Conservation (phyloP, 2,888 invertebrate genomes). For the Polietes domitor region DNA sequence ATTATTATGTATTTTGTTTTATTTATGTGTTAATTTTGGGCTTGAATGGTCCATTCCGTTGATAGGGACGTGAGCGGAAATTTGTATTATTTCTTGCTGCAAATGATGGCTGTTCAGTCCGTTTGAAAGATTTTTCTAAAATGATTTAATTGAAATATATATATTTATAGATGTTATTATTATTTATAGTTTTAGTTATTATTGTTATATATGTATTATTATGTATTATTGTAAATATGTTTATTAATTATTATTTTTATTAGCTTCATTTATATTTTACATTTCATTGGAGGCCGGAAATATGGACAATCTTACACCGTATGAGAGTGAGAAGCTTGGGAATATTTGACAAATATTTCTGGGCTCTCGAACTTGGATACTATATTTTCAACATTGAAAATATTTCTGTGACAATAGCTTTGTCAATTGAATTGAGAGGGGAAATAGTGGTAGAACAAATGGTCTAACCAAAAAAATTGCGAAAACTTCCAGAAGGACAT, state of each 20-base stretch:
- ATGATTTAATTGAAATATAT: background rate
- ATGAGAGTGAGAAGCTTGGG: background rate
- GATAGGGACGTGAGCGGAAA: background rate
- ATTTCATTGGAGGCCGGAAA: background rate
- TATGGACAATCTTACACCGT: background rate
- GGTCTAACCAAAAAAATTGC: too few relatives aligned
- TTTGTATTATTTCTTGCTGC: constrained; percentile 15
- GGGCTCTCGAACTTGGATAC: too few relatives aligned
- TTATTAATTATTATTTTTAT: background rate
- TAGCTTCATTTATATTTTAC: background rate
- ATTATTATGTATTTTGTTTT: background rate
- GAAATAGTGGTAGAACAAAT: too few relatives aligned
- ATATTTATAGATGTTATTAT: background rate
- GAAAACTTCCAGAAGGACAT: too few relatives aligned
- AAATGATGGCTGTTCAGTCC: background rate
- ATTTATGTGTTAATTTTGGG: background rate
- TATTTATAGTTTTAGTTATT: background rate
- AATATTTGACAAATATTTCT: too few relatives aligned
- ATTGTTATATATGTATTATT: too few relatives aligned
- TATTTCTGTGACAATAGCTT: too few relatives aligned
- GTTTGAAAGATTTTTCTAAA: background rate
- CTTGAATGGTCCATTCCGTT: background rate
- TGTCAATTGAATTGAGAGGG: too few relatives aligned
- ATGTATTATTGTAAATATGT: background rate
- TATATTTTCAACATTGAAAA: too few relatives aligned